These are phyloP conservation scores for Drosophila albomicans DNA, from an alignment of 1,140 invertebrate species.

Conservation along the genomic window DNA sequence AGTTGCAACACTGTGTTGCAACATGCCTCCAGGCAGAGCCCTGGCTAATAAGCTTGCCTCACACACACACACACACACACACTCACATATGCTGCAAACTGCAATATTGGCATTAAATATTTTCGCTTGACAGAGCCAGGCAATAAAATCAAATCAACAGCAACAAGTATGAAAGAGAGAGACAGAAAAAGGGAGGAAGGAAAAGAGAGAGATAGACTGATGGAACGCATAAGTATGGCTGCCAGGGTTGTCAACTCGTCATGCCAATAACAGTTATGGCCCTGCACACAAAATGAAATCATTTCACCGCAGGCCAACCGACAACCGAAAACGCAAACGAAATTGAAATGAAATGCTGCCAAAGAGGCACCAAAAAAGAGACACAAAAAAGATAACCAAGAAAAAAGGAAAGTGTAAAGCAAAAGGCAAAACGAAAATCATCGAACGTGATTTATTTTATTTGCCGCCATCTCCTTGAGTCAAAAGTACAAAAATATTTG, in stretches of 20 bases:
- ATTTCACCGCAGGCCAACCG: constrained; percentile 58
- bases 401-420: neutral
- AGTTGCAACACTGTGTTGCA: constrained; percentile 22
- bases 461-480: constrained; percentile 67
- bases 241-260: constrained; percentile 55
- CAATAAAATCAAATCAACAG: constrained; percentile 70
- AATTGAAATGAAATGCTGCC: constrained; percentile 17
- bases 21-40: constrained; percentile 16
- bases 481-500: constrained; percentile 73
- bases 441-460: constrained; percentile 72
- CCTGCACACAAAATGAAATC: constrained; percentile 59
- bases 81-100: neutral
- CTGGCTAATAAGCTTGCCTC: constrained; percentile 37
- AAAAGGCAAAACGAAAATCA: constrained; percentile 41
- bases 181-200: neutral
- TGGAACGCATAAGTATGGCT: neutral
- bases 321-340: constrained; percentile 7
- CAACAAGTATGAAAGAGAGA: constrained; percentile 51
- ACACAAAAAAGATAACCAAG: constrained; percentile 8
- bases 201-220: neutral
- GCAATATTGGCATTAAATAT: constrained; percentile 52
- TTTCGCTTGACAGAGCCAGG: constrained; percentile 34
- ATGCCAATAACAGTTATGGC: constrained; percentile 35
- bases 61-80: constrained; percentile 10
- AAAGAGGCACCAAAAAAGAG: constrained; percentile 29